phyloP scores from a whole-genome alignment of 2,797 vertebrate genomes.

The Tadarida brasiliensis region DNA sequence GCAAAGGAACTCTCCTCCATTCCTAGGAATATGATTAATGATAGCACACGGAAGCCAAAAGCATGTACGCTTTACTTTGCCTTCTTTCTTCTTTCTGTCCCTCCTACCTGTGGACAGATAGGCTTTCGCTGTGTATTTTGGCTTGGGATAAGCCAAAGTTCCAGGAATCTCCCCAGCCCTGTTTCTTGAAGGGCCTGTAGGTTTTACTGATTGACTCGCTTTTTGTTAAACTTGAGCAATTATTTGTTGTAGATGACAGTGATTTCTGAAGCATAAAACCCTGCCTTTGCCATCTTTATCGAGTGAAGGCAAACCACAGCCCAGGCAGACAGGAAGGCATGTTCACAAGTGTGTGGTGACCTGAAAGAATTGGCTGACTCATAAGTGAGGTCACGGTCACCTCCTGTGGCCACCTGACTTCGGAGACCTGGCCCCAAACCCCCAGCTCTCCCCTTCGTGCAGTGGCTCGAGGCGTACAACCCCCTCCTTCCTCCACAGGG shows the following conservation, averaged over 20 bases:
- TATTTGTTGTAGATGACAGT: not conserved
- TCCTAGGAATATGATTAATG: constrained; percentile 82
- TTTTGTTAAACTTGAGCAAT: constrained; percentile 11
- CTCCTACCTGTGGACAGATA: constrained; percentile 72
- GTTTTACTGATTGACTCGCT: constrained; percentile 33
- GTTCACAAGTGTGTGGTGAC: constrained; percentile 72
- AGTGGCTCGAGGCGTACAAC: not conserved
- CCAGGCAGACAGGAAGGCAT: constrained; percentile 62
- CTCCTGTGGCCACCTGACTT: constrained; percentile 65
- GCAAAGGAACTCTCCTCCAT: constrained; percentile 64
- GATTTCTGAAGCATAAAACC: constrained; percentile 47
- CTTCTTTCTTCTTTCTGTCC: not conserved
- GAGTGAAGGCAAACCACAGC: constrained; percentile 50
- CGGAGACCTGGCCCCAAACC: not conserved
- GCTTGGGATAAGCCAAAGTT: constrained; percentile 23
- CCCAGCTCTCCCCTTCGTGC: not conserved
- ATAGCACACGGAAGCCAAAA: constrained; percentile 78
- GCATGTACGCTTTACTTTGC: constrained; percentile 40
- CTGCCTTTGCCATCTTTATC: constrained; percentile 22
- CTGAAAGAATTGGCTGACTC: constrained; percentile 61
- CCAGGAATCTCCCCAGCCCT: not conserved
- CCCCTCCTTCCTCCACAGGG: not conserved
- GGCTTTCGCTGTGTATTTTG: constrained; percentile 62
- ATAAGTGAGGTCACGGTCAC: constrained; percentile 74
- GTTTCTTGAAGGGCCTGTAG: constrained; percentile 20